Percentiles rank a stretch among this genome's conserved stretches.
Conservation (phyloP, 2,888 invertebrate genomes). For the Stictocephala bisonia region DNA sequence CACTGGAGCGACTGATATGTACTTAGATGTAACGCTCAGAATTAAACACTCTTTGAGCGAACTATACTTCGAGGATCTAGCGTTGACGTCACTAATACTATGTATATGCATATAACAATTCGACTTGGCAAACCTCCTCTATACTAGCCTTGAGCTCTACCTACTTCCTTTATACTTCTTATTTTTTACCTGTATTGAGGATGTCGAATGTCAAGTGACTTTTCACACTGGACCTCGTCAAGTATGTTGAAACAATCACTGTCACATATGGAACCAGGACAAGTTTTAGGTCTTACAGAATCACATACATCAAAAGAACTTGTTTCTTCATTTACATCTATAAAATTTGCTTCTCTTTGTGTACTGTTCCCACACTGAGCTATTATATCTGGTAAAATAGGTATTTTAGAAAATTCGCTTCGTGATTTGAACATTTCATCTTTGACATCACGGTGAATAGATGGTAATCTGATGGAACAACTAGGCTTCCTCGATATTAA, state of each 20-base stretch:
- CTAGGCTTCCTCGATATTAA: not conserved
- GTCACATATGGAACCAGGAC: conserved; percentile 40
- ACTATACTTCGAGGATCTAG: too few species aligned
- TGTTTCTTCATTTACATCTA: not conserved
- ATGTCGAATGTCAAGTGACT: conserved; percentile 5
- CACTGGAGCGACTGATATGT: too few species aligned
- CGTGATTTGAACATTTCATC: conserved; percentile 26
- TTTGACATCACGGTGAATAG: not conserved
- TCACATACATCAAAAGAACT: conserved; percentile 1
- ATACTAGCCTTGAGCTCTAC: too few species aligned
- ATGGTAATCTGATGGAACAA: not conserved
- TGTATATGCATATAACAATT: too few species aligned
- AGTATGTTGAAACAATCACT: conserved; percentile 38
- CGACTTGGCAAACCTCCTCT: too few species aligned
- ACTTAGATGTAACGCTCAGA: too few species aligned
- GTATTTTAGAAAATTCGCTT: conserved; percentile 51
- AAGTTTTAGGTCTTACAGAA: conserved; percentile 37
- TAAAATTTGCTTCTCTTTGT: not conserved
- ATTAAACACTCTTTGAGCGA: too few species aligned
- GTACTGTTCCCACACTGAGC: conserved; percentile 13
- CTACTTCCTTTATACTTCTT: too few species aligned
- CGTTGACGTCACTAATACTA: too few species aligned
- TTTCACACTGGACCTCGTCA: conserved; percentile 26
- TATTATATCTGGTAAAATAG: conserved; percentile 50
- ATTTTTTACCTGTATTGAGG: conserved; percentile 20